A percentile compares a stretch with the other conserved stretches of the same genome.
phyloP scores from a whole-genome alignment of 2,888 invertebrate species.

The Drosophila antonietae region DNA sequence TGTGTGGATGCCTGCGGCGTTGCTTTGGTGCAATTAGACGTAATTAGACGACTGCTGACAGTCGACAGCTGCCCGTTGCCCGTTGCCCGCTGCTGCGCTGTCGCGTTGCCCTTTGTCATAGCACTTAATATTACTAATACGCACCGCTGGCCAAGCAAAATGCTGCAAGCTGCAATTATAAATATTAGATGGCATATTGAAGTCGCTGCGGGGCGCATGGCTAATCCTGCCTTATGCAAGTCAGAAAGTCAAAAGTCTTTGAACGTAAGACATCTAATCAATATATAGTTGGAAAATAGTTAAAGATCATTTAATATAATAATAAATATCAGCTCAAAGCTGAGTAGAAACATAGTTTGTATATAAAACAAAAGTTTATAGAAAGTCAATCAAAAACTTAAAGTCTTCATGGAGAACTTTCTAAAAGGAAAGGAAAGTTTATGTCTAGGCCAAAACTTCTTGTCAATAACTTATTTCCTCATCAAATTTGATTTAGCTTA shows the following conservation, averaged over 20 bases:
- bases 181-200: slow-evolving; percentile 38
- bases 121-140: slow-evolving; percentile 43
- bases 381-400: neutral
- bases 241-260: neutral
- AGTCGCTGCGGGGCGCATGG: neutral
- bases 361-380: neutral
- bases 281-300: no score
- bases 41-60: slow-evolving; percentile 54
- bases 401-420: neutral
- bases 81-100: neutral
- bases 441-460: neutral
- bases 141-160: slow-evolving; percentile 21
- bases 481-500: neutral
- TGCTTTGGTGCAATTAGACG: slow-evolving; percentile 54
- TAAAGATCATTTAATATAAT: no score
- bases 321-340: neutral
- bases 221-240: neutral
- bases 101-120: slow-evolving; percentile 31
- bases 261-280: no score
- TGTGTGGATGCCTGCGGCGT: slow-evolving; percentile 36
- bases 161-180: slow-evolving; percentile 45
- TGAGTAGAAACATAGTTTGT: neutral
- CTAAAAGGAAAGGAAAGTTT: neutral
- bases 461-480: neutral
- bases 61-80: slow-evolving; percentile 12